phyloP scores from a whole-genome alignment of 2,888 invertebrate species.

The Liopterus haemorrhoidalis region DNA sequence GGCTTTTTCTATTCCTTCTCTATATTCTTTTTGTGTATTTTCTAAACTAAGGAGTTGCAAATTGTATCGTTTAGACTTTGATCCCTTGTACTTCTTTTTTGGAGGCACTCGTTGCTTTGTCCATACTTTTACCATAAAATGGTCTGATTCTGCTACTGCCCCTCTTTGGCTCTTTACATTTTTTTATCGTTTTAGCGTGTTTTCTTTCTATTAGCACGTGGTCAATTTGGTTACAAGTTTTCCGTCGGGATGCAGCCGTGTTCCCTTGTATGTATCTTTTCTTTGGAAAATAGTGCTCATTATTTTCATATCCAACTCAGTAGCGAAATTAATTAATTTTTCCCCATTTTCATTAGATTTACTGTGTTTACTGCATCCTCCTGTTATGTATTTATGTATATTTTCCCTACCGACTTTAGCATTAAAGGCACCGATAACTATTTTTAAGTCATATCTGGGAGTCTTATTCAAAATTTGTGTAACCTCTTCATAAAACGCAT shows the following conservation, averaged over 20 bases:
- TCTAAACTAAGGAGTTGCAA: too few relatives aligned
- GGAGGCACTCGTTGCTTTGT: background rate
- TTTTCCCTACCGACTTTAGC: conserved; percentile 21
- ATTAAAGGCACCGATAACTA: conserved; percentile 1
- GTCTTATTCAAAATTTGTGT: too few relatives aligned
- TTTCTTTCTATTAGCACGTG: conserved; percentile 10
- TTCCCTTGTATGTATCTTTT: conserved; percentile 21
- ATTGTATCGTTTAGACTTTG: too few relatives aligned
- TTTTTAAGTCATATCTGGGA: conserved; percentile 3
- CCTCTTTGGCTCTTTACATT: conserved; percentile 13
- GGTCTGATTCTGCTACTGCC: conserved; percentile 10
- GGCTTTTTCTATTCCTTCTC: background rate
- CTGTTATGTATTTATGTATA: conserved; percentile 12
- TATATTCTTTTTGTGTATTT: too few relatives aligned
- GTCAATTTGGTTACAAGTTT: conserved; percentile 16
- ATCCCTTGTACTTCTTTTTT: background rate
- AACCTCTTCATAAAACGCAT: too few relatives aligned
- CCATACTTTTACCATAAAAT: conserved; percentile 5
- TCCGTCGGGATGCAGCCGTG: conserved; percentile 13
- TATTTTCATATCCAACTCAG: conserved; percentile 19
- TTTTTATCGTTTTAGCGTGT: background rate
- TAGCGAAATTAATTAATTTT: conserved; percentile 20
- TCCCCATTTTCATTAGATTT: conserved; percentile 20
- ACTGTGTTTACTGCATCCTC: conserved; percentile 17
- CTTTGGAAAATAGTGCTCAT: conserved; percentile 19